Conservation (phyloP, 2,113 vertebrate genomes). For the Isichthys henryi region DNA sequence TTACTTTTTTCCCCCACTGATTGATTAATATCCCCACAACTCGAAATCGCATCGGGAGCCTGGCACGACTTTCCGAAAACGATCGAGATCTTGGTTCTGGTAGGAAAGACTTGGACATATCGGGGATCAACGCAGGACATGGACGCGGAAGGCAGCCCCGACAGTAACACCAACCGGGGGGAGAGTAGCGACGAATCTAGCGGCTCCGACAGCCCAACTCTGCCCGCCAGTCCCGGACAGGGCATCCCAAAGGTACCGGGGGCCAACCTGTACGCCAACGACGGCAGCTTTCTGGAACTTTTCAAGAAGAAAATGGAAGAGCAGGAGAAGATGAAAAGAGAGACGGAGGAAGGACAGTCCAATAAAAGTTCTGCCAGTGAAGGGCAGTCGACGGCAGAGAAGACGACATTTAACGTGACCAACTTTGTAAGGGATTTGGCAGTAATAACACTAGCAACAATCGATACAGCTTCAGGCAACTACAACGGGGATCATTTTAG, state of each 20-base stretch:
- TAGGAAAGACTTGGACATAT: background rate
- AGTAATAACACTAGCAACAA: conserved; percentile 5
- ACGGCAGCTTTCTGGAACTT: conserved; percentile 68
- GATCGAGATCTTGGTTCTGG: background rate
- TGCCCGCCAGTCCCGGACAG: background rate
- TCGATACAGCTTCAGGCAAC: background rate
- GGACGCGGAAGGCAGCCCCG: background rate
- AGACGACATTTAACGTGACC: conserved; percentile 22
- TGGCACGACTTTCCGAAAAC: background rate
- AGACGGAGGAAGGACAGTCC: background rate
- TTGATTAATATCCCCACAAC: background rate
- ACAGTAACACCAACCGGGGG: background rate
- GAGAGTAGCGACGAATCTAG: background rate
- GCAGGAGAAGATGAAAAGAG: background rate
- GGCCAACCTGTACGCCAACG: conserved; percentile 66
- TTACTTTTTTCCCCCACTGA: background rate
- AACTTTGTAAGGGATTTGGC: conserved; percentile 27
- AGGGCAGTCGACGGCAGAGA: conserved; percentile 13
- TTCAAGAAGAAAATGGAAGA: conserved; percentile 60
- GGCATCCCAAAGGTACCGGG: conserved; percentile 37
- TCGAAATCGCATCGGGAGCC: background rate
- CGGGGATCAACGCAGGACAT: background rate
- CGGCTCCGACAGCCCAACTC: conserved; percentile 18
- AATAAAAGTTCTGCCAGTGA: background rate
- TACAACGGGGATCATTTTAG: background rate